phyloP scores from a whole-genome alignment of 2,888 invertebrate species.

The Philaethria dido region DNA sequence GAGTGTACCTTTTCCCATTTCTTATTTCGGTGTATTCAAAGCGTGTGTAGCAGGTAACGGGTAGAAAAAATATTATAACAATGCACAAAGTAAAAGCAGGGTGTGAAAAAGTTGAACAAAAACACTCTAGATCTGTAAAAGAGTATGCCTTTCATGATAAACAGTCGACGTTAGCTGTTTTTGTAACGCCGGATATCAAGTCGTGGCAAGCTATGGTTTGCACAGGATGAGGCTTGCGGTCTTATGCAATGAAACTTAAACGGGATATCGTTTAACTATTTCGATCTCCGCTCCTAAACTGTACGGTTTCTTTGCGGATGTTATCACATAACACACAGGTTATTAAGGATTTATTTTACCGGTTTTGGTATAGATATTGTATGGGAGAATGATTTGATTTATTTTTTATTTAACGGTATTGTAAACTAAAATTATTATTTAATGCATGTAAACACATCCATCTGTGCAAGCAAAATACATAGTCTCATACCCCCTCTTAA shows the following conservation, averaged over 20 bases:
- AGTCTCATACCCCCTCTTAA: too few species aligned
- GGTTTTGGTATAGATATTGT: not conserved
- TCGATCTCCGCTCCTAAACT: conserved; percentile 31
- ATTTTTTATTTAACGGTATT: not conserved
- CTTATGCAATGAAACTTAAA: conserved; percentile 45
- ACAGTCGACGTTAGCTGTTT: conserved; percentile 38
- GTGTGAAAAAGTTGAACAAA: conserved; percentile 43
- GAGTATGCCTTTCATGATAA: conserved; percentile 38
- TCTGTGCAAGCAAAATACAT: too few species aligned
- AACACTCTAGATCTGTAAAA: conserved; percentile 41
- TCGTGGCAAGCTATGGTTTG: conserved; percentile 38
- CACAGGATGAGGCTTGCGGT: conserved; percentile 59
- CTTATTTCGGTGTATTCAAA: conserved; percentile 22
- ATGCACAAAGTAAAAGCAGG: conserved; percentile 39
- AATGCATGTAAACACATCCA: too few species aligned
- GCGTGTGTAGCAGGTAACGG: conserved; percentile 33
- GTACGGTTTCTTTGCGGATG: conserved; percentile 35
- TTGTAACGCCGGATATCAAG: conserved; percentile 41
- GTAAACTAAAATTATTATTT: not conserved
- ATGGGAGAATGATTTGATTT: not conserved
- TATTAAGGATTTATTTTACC: not conserved
- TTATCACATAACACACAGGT: conserved; percentile 16
- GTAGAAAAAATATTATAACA: conserved; percentile 39
- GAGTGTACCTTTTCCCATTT: conserved; percentile 7
- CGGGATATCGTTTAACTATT: conserved; percentile 44